Base-by-base conservation (phyloP, 1,140 invertebrate genomes). In the Pristionchus pacificus region DNA sequence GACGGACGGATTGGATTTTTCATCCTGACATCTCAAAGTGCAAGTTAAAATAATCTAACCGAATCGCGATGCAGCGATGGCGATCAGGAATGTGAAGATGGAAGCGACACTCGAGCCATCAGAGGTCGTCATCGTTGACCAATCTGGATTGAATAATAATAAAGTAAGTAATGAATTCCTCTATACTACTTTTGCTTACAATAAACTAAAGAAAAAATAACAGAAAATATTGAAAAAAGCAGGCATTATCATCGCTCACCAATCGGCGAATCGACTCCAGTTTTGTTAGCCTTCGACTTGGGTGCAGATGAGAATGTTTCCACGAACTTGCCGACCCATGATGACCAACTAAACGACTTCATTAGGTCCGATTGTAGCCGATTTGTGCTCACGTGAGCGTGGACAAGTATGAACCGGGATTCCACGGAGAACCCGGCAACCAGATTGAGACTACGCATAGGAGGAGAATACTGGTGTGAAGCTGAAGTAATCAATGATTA, bases 371-470 rank as follows among this genome's bases (percentile, higher is more conserved):
- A 19, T 49, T 49, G 38, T 49, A 49, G 6, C 38, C 19, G 6
- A 19, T 19, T 10, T 49, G 38, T 49, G 38, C 38, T 49, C 74
- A 82, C 77, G 32, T 77, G 31, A 66, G 66, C 25, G 71, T 64
- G 24, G 27, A 60, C 33, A 70, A 64, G 71, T 68, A 77, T 71
- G 74, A 63, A 71, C 74, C 2, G 0, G 83, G 82, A 75, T 86
- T 81, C 78, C 88, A 88, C 1, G 87, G 87, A 58, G 86, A 87
- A 14, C 88, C 88, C 0, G 86, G 86, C 2, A 85, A 74, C 77
- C 85, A 88, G n/a, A 89, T 83, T 0, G 88, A 88, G 0, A 83
- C 79, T 2, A 89, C 84, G 77, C 87, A 88, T 2, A 87, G 68
- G n/a, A 73, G 72, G 2, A 82, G 68, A 58, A 74, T 81, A 2